A percentile compares a stretch with the other conserved stretches of the same genome.
phyloP scores from a whole-genome alignment of 2,113 vertebrate genomes.

The Puntigrus tetrazona region DNA sequence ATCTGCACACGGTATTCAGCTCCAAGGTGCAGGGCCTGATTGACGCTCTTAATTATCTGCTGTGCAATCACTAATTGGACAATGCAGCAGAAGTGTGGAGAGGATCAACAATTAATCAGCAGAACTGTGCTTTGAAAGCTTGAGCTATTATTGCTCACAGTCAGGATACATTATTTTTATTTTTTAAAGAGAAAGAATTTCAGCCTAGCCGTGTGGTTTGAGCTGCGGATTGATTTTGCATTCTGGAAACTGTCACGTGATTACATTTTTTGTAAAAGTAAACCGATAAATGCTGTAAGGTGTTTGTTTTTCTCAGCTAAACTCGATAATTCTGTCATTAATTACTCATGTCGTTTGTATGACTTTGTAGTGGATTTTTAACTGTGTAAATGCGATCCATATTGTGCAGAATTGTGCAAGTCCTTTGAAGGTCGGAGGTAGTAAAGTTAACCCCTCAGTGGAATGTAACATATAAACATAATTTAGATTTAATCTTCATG shows the following conservation, averaged over 20 bases:
- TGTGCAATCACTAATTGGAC: slow-evolving; percentile 63
- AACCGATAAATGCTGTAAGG: too few species aligned
- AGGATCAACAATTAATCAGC: slow-evolving; percentile 63
- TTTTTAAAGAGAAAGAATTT: not conserved
- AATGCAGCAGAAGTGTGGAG: slow-evolving; percentile 51
- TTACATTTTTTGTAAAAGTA: not conserved
- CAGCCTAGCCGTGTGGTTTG: not conserved
- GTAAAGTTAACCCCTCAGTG: too few species aligned
- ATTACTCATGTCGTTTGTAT: not conserved
- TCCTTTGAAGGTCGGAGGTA: too few species aligned
- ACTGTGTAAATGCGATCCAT: not conserved
- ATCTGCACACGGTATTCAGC: slow-evolving; percentile 41
- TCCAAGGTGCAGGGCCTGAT: slow-evolving; percentile 51
- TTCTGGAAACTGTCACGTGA: not conserved
- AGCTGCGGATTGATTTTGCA: not conserved
- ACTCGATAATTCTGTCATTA: not conserved
- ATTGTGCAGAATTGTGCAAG: too few species aligned
- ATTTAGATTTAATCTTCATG: too few species aligned
- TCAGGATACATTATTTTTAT: not conserved
- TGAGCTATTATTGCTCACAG: slow-evolving; percentile 28
- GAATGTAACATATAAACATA: too few species aligned
- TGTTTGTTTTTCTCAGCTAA: not conserved
- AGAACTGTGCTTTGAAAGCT: slow-evolving; percentile 44
- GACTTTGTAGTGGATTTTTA: too few species aligned
- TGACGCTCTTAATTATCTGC: slow-evolving; percentile 64